These are phyloP conservation scores for Alloplasta piceator DNA, from an alignment of 2,888 invertebrate genomes.

Conservation along the genomic window DNA sequence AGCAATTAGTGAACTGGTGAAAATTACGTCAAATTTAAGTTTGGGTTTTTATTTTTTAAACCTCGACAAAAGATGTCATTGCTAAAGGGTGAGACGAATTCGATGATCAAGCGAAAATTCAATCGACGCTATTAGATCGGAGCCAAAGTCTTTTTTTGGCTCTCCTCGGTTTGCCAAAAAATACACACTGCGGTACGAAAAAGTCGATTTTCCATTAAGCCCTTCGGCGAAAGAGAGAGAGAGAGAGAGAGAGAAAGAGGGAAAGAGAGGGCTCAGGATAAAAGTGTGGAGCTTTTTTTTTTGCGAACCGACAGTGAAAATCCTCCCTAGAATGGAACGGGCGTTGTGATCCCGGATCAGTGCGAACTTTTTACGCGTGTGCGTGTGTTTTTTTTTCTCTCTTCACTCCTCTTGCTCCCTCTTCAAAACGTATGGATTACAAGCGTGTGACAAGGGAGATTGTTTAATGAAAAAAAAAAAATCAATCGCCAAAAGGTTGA, in stretches of 20 bases:
- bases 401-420: neutral
- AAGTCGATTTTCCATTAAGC: slow-evolving; percentile 55
- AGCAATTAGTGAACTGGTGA: too few relatives aligned
- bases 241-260: too few relatives aligned
- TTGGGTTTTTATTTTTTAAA: neutral
- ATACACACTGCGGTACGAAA: slow-evolving; percentile 29
- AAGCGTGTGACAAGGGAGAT: neutral
- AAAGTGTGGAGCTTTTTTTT: neutral
- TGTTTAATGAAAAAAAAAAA: neutral
- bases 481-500: neutral
- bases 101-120: slow-evolving; percentile 12
- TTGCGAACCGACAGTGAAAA: neutral
- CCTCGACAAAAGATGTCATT: neutral
- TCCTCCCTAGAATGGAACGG: neutral
- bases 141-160: slow-evolving; percentile 28
- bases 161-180: slow-evolving; percentile 25
- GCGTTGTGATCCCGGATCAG: slow-evolving; percentile 43
- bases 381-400: slow-evolving; percentile 5
- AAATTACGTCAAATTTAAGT: too few relatives aligned
- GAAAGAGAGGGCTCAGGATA: too few relatives aligned
- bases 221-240: neutral
- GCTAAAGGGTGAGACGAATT: too few relatives aligned
- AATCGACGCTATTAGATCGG: slow-evolving; percentile 40
- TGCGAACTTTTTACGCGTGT: too few relatives aligned
- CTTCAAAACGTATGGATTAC: neutral